Conservation (phyloP, 2,888 invertebrate genomes). For the Anagyrus pseudococci region DNA sequence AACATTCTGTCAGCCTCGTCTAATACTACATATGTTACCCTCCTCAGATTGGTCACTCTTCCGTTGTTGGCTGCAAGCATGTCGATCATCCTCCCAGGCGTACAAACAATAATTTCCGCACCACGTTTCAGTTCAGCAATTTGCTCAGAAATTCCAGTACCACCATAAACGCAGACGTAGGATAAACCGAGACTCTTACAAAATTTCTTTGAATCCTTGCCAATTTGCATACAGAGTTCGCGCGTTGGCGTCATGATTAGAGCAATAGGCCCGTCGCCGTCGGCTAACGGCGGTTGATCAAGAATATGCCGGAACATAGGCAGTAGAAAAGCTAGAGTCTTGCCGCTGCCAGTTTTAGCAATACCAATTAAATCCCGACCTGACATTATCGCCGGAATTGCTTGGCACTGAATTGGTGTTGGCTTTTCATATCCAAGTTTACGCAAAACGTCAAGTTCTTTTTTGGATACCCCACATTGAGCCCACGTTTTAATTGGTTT, state of each 20-base stretch:
- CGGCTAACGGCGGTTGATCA: slow-evolving; percentile 92
- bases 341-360: slow-evolving; percentile 98
- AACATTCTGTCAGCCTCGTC: slow-evolving; percentile 99
- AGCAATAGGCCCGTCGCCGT: slow-evolving; percentile 96
- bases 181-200: slow-evolving; percentile 85
- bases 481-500: slow-evolving; percentile 97
- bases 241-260: slow-evolving; percentile 98
- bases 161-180: slow-evolving; percentile 97
- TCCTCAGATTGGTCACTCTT: slow-evolving; percentile 93
- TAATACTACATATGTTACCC: slow-evolving; percentile 96
- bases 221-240: slow-evolving; percentile 98
- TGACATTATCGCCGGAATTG: slow-evolving; percentile 96
- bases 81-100: slow-evolving; percentile 99
- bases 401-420: slow-evolving; percentile 98
- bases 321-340: slow-evolving; percentile 95
- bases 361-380: slow-evolving; percentile 97
- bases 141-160: slow-evolving; percentile 95
- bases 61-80: slow-evolving; percentile 99
- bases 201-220: slow-evolving; percentile 93
- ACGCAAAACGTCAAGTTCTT: slow-evolving; percentile 90
- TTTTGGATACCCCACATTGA: slow-evolving; percentile 96
- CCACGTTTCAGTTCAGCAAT: slow-evolving; percentile 97
- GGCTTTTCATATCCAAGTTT: slow-evolving; percentile 94
- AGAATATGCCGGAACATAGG: slow-evolving; percentile 97
- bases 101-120: slow-evolving; percentile 98